Base-by-base conservation (phyloP, 2,888 invertebrate species). In the Aleiodes leptofemur region DNA sequence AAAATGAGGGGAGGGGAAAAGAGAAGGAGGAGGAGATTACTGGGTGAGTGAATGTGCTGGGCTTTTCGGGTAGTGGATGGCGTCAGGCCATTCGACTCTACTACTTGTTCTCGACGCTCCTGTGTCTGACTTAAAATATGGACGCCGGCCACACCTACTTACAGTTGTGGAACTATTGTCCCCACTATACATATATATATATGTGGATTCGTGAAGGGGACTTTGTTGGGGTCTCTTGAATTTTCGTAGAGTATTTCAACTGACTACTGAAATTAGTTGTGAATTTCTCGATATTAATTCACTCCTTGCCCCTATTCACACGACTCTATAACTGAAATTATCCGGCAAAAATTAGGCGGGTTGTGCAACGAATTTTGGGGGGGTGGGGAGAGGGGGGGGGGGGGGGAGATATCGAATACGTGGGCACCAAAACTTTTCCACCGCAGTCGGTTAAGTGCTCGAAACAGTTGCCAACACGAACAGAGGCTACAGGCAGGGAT, bases 51-150 rank as follows among this genome's bases (percentile, higher is more conserved):
- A 68, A 51, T 51, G 68, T 57, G 72, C 61, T 68, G 48, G 51
- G 48, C 38, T 51, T 43, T 43, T 43, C 43, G 43, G 71, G 51
- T 59, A 57, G 71, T 50, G 57, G 23, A 71, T 71, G 56, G 61
- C 43, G 69, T 70, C 59, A 59, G 69, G 71, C 74, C 75, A 79
- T 77, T 73, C 79, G 79, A 68, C 77, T 79, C 80, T 83, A 81
- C 80, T 79, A 81, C 85, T 85, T 84, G 85, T 84, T 83, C 82
- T 76, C 80, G 72, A 81, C 78, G 82, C 78, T 83, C 77, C 87
- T 88, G 88, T 84, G 84, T 81, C 83, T 87, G 88, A 87, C 88
- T 87, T 87, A 85, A 88, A 86, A 86, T 87, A 88, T 85, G 85
- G 82, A 78, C 77, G 80, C 72, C 82, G 82, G 82, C 87, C 88